Evolutionary conservation across 1,140 invertebrate genomes (phyloP).

Genomic region (Chionoecetes opilio): DNA sequence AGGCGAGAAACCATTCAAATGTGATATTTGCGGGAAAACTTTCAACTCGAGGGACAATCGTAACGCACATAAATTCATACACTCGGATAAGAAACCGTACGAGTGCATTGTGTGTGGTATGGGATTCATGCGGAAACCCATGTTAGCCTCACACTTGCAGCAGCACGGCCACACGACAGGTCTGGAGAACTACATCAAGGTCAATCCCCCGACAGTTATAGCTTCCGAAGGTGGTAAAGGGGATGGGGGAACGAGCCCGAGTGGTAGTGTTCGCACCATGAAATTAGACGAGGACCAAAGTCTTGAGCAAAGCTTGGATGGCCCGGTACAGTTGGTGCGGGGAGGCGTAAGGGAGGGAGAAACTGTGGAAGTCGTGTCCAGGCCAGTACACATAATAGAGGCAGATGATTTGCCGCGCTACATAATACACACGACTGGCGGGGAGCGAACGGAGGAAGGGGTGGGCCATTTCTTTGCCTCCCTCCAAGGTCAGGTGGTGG

Average conservation of each 20-base stretch:
- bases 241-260: slow-evolving; percentile 52
- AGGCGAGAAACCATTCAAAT: slow-evolving; percentile 90
- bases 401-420: slow-evolving; percentile 80
- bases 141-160: slow-evolving; percentile 91
- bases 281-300: slow-evolving; percentile 75
- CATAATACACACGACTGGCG: slow-evolving; percentile 77
- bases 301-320: slow-evolving; percentile 78
- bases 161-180: slow-evolving; percentile 78
- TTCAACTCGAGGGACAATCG: slow-evolving; percentile 93
- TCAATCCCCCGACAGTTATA: slow-evolving; percentile 79
- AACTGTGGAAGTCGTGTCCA: slow-evolving; percentile 78
- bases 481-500: slow-evolving; percentile 80
- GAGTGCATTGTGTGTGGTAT: slow-evolving; percentile 91
- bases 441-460: slow-evolving; percentile 72
- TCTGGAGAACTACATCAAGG: slow-evolving; percentile 76
- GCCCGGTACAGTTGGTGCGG: slow-evolving; percentile 76
- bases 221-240: slow-evolving; percentile 54
- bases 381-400: slow-evolving; percentile 81
- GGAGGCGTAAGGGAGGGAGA: slow-evolving; percentile 71
- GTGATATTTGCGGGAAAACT: slow-evolving; percentile 93
- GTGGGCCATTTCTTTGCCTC: slow-evolving; percentile 80
- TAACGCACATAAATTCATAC: slow-evolving; percentile 93
- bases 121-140: slow-evolving; percentile 93
- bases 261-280: slow-evolving; percentile 64
- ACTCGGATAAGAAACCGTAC: slow-evolving; percentile 94